Evolutionary conservation across 2,113 vertebrate species (phyloP), one percentile per base, ranked within the genome.

Genomic region (Rhinoptilus africanus): DNA sequence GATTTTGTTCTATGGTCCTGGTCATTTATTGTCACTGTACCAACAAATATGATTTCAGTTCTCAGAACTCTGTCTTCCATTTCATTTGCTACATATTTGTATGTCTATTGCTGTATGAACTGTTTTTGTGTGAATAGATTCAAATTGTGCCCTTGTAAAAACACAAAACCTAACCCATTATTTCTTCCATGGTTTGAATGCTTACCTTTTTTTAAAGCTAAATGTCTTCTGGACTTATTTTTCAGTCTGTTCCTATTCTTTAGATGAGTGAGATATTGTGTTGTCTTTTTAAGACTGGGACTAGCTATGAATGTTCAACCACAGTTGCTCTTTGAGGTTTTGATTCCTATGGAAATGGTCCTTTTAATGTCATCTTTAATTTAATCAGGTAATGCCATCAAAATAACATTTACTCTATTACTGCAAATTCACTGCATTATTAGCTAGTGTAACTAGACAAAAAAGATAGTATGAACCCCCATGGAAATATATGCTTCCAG

Each of bases 371-470:
- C 97, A 96, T 95, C 96, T 97, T 98, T 98, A 98, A 98, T 98
- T 98, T 97, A 98, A 97, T 98, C 97, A 98, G 92, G 95, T 97
- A 97, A 97, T 98, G 95, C 94, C 96, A 98, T 98, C 98, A 98
- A 98, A 98, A 98, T 98, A 98, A 97, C 96, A 97, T 98, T 98
- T 98, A 89, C 95, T 97, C 85, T 97, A 96, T 98, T 98, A 97
- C 97, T 98, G 95, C 97, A 98, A 98, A 98, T 98, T 98, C 98
- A 96, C 96, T 98, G 98, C 97, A 95, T 98, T 98, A 98, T 98
- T 98, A 98, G 98, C 92, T 95, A 90, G 96, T 94, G 85, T 97
- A 97, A 97, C 98, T 97, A 97, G 97, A 96, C 95, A 96, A 97
- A 98, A 98, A 97, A 97, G 95, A 89, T 94, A 53, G 86, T 84